Evolutionary conservation across 2,797 vertebrate species (phyloP).

Genomic region (Crenuchus spilurus): DNA sequence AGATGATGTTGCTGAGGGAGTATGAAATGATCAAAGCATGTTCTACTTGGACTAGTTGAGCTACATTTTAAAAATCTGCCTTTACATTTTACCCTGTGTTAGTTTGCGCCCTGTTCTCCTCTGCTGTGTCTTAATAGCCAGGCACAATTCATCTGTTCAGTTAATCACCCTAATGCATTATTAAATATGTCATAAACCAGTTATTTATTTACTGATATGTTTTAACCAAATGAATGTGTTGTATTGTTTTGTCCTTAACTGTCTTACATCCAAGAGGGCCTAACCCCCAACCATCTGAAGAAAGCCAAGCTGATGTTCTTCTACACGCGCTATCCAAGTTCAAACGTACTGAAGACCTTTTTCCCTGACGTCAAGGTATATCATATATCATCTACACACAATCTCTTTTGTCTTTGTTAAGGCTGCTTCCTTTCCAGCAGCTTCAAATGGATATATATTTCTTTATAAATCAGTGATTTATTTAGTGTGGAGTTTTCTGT

Average conservation of each 20-base stretch:
- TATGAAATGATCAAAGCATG: no score
- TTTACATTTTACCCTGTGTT: no score
- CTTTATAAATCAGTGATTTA: conserved; percentile 12
- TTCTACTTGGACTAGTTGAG: no score
- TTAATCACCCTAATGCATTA: no score
- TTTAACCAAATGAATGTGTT: no score
- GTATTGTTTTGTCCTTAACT: conserved; percentile 50
- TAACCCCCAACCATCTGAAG: conserved; percentile 94
- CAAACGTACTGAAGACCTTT: conserved; percentile 89
- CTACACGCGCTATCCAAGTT: conserved; percentile 96
- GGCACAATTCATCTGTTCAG: no score
- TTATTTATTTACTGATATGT: no score
- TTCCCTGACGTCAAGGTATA: conserved; percentile 95
- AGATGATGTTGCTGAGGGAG: no score
- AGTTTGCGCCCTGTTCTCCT: no score
- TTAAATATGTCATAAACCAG: no score
- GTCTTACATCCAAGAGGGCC: conserved; percentile 86
- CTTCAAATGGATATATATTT: neutral
- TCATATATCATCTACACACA: neutral
- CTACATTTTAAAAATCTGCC: no score
- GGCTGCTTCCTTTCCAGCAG: neutral
- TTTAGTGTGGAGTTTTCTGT: neutral
- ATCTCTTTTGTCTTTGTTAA: neutral
- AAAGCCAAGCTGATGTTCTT: conserved; percentile 99
- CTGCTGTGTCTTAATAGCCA: no score